Evolutionary conservation across 53 echinoderm and acorn worm genomes (phyloP).

Genomic region (Astropecten irregularis): DNA sequence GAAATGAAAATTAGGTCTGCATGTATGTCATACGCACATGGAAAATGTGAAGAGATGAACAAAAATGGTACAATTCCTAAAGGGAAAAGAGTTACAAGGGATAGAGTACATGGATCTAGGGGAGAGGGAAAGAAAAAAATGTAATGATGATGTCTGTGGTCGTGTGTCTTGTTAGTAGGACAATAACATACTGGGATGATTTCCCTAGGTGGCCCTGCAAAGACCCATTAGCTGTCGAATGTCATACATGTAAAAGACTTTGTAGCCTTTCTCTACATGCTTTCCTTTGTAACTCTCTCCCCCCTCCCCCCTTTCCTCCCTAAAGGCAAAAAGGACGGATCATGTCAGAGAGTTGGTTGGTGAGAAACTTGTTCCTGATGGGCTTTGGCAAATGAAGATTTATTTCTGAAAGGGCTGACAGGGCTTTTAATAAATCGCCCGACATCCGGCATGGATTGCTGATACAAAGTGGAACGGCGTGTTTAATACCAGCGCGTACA

Average conservation of each 20-base stretch:
- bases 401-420: too few species aligned
- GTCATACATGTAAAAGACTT: too few species aligned
- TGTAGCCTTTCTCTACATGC: neutral
- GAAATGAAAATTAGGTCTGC: too few species aligned
- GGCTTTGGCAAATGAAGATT: neutral
- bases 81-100: too few species aligned
- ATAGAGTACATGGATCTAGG: neutral
- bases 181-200: slow-evolving; percentile 32
- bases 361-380: neutral
- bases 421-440: too few species aligned
- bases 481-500: too few species aligned
- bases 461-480: too few species aligned
- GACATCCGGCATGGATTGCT: too few species aligned
- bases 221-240: slow-evolving; percentile 23
- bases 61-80: too few species aligned
- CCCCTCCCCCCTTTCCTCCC: neutral
- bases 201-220: slow-evolving; percentile 13
- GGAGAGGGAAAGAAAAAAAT: neutral
- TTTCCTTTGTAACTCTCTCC: neutral
- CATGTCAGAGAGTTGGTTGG: neutral
- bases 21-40: too few species aligned
- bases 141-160: slow-evolving; percentile 33
- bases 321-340: too few species aligned
- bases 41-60: too few species aligned
- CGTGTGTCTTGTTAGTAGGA: slow-evolving; percentile 41